phyloP scores from a whole-genome alignment of 2,888 invertebrate genomes.

The Iselma pallidipennis region DNA sequence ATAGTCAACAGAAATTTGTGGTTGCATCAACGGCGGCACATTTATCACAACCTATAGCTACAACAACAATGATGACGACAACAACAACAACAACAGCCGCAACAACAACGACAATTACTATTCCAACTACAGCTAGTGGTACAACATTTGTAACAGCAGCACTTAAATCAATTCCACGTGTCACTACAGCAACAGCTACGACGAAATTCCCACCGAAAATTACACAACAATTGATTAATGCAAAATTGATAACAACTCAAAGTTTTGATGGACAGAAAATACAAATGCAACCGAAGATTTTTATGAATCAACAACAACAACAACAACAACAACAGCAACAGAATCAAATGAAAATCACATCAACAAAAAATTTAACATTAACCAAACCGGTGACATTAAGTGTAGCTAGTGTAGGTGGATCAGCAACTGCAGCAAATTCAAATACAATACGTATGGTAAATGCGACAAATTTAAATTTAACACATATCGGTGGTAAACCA shows the following conservation, averaged over 20 bases:
- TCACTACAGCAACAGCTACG: constrained; percentile 29
- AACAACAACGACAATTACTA: constrained; percentile 35
- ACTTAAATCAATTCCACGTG: not conserved
- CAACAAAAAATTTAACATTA: constrained; percentile 38
- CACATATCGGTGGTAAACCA: constrained; percentile 62
- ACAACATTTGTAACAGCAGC: constrained; percentile 17
- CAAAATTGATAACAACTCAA: constrained; percentile 55
- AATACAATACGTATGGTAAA: constrained; percentile 59
- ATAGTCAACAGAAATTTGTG: constrained; percentile 50
- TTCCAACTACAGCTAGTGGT: constrained; percentile 28
- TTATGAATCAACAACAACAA: constrained; percentile 30
- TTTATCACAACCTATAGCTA: constrained; percentile 36
- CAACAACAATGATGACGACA: constrained; percentile 35
- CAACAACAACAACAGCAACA: constrained; percentile 11
- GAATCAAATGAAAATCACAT: constrained; percentile 26
- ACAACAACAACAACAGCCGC: constrained; percentile 39
- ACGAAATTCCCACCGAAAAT: constrained; percentile 49
- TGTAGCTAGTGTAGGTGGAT: constrained; percentile 32
- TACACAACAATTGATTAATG: constrained; percentile 56
- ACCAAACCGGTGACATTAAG: constrained; percentile 44
- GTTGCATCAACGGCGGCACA: constrained; percentile 47
- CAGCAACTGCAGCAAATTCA: constrained; percentile 30
- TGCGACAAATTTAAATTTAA: constrained; percentile 58
- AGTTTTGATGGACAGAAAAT: constrained; percentile 47
- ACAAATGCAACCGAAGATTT: constrained; percentile 42